Percentiles rank a stretch among this genome's conserved stretches.
Conservation (phyloP, 2,113 vertebrate species). For the Takifugu flavidus region DNA sequence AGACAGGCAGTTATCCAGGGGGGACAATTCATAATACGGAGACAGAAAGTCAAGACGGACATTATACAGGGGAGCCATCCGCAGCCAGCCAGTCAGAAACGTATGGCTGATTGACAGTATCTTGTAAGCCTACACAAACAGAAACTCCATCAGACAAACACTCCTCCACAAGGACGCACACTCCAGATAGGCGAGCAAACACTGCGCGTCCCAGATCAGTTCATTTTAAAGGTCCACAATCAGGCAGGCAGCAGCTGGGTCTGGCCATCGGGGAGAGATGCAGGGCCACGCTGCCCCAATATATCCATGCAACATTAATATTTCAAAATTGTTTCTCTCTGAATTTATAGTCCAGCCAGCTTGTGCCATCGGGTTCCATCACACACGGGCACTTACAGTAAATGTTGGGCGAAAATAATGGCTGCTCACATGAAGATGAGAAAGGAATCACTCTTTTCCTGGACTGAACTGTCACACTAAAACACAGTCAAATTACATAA, state of each 20-base stretch:
- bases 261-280: constrained; percentile 57
- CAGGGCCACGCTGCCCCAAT: constrained; percentile 48
- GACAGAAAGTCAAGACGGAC: constrained; percentile 30
- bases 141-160: constrained; percentile 5
- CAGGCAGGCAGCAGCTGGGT: constrained; percentile 56
- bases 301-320: constrained; percentile 66
- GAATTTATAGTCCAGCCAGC: constrained; percentile 47
- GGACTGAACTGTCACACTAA: no score
- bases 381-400: constrained; percentile 17
- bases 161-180: constrained; percentile 20
- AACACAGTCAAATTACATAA: no score
- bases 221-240: constrained; percentile 51
- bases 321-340: constrained; percentile 61
- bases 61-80: constrained; percentile 28
- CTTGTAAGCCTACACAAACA: constrained; percentile 8
- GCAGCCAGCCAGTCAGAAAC: constrained; percentile 18
- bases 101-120: constrained; percentile 18
- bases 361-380: constrained; percentile 31
- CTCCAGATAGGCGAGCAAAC: constrained; percentile 15
- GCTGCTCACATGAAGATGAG: not conserved
- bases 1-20: constrained; percentile 25
- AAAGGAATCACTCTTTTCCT: no score
- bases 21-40: constrained; percentile 19
- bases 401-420: constrained; percentile 9
- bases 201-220: constrained; percentile 29